Percentiles rank a stretch among this genome's conserved stretches.
Evolutionary conservation across 2,797 vertebrate species (phyloP).

Genomic region (Intellagama lesueurii): DNA sequence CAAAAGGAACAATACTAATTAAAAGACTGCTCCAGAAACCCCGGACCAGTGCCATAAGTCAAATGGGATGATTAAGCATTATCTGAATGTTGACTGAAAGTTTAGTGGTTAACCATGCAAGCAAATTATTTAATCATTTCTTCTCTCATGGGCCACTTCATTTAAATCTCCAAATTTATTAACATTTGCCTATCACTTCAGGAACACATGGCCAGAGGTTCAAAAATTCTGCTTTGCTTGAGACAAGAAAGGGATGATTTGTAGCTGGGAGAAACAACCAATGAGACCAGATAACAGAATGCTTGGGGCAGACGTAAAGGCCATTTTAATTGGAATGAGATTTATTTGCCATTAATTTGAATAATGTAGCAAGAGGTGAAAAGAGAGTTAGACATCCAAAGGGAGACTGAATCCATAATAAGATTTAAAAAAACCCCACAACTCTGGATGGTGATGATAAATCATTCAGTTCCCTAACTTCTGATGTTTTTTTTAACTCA

Average conservation of each 20-base stretch:
- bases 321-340: slow-evolving; percentile 37
- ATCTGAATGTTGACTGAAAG: slow-evolving; percentile 59
- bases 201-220: slow-evolving; percentile 56
- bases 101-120: slow-evolving; percentile 66
- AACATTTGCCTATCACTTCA: slow-evolving; percentile 36
- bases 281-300: slow-evolving; percentile 44
- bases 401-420: slow-evolving; percentile 18
- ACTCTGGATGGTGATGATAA: neutral
- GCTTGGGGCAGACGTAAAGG: neutral
- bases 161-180: slow-evolving; percentile 63
- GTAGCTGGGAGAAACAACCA: slow-evolving; percentile 28
- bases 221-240: slow-evolving; percentile 29
- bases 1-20: slow-evolving; percentile 29
- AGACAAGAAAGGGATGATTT: slow-evolving; percentile 31
- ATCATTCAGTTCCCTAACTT: neutral
- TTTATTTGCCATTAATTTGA: slow-evolving; percentile 2
- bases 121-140: slow-evolving; percentile 66
- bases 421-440: neutral
- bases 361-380: slow-evolving; percentile 45
- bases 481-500: neutral
- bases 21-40: slow-evolving; percentile 2
- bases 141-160: slow-evolving; percentile 46
- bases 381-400: neutral
- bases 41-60: slow-evolving; percentile 34
- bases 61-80: slow-evolving; percentile 32